Percentiles rank a stretch among this genome's conserved stretches.
phyloP scores from a whole-genome alignment of 1,140 invertebrate genomes.

The Euborellia annulipes region DNA sequence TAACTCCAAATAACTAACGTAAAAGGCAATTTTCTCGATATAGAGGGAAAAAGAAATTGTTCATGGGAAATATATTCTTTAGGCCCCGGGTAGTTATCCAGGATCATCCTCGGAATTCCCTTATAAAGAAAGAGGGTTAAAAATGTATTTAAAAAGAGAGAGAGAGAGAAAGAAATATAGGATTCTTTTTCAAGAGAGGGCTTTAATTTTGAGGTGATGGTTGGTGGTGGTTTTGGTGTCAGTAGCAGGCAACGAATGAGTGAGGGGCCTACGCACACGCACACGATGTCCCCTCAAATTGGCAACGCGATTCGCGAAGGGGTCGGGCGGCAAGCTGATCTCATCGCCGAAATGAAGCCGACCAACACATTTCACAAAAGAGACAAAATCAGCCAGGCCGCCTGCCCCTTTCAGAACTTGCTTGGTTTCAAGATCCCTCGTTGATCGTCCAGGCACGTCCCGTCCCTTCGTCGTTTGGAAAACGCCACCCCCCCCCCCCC shows the following conservation, averaged over 20 bases:
- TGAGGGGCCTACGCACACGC: too few species aligned
- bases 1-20: too few species aligned
- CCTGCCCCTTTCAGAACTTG: slow-evolving; percentile 22
- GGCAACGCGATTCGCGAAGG: not conserved
- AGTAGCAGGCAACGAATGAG: too few species aligned
- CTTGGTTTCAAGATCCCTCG: not conserved
- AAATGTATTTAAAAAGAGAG: too few species aligned
- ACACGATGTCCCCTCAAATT: not conserved
- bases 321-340: slow-evolving; percentile 40
- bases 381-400: slow-evolving; percentile 46
- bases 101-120: too few species aligned
- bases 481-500: not conserved
- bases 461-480: too few species aligned
- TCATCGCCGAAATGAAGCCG: slow-evolving; percentile 46
- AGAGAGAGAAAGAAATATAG: not conserved
- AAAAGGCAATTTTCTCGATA: too few species aligned
- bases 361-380: slow-evolving; percentile 32
- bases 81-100: too few species aligned
- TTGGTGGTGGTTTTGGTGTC: too few species aligned
- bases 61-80: too few species aligned
- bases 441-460: not conserved
- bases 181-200: not conserved
- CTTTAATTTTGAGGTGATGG: too few species aligned
- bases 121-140: not conserved
- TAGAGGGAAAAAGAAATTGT: too few species aligned